Conservation (phyloP, 2,797 vertebrate species). For the Uromys caudimaculatus region DNA sequence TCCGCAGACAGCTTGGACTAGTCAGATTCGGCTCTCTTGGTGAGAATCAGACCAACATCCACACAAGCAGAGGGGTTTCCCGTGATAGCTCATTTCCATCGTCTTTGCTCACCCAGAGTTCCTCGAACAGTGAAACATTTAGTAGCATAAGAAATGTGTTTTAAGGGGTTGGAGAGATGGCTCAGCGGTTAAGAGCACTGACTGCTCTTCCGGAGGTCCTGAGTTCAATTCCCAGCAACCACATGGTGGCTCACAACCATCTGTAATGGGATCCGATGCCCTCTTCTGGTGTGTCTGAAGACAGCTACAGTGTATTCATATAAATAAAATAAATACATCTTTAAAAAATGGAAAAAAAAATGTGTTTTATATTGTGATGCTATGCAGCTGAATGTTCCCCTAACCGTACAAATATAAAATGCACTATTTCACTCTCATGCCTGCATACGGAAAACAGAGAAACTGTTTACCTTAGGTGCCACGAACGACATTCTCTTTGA, state of each 20-base stretch:
- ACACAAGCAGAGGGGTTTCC: background rate
- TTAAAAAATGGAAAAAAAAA: too few species aligned
- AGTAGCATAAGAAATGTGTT: constrained; percentile 14
- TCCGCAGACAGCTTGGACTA: background rate
- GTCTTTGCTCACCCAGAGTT: background rate
- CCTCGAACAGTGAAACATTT: background rate
- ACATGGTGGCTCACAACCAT: too few species aligned
- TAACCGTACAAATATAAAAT: constrained; percentile 61
- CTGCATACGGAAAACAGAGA: constrained; percentile 64
- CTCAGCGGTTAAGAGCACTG: too few species aligned
- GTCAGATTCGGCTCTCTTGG: background rate
- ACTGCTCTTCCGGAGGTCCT: too few species aligned
- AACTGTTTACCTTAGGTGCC: constrained; percentile 57
- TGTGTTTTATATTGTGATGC: constrained; percentile 26
- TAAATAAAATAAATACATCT: too few species aligned
- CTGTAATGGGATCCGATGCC: too few species aligned
- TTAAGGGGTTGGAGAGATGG: too few species aligned
- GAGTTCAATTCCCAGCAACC: too few species aligned
- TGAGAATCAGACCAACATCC: background rate
- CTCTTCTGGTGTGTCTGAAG: too few species aligned
- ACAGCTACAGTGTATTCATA: too few species aligned
- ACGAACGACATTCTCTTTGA: constrained; percentile 56
- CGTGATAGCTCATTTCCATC: background rate
- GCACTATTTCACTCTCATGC: constrained; percentile 41
- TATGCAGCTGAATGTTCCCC: constrained; percentile 29